phyloP scores from a whole-genome alignment of 2,888 invertebrate genomes.

The Cantharis rustica region DNA sequence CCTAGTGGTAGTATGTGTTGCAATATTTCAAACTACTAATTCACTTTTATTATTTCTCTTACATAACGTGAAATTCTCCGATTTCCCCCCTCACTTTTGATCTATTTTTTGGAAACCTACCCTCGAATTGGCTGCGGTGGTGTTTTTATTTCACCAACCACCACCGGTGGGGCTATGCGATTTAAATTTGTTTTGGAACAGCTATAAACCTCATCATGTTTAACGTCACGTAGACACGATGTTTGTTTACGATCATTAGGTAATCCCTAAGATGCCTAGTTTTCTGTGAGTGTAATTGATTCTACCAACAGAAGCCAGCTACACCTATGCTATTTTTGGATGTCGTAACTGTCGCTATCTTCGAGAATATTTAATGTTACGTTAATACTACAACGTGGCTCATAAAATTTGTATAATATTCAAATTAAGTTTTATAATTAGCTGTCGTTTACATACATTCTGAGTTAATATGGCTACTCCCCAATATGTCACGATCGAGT shows the following conservation, averaged over 20 bases:
- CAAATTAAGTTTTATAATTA: not conserved
- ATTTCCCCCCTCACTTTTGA: not conserved
- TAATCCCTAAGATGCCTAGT: not conserved
- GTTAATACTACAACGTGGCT: not conserved
- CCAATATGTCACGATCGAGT: not conserved
- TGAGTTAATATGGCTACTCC: not conserved
- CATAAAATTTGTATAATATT: not conserved
- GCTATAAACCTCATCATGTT: not conserved
- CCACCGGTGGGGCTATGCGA: too few species aligned
- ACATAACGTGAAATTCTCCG: not conserved
- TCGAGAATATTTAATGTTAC: not conserved
- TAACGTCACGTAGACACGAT: not conserved
- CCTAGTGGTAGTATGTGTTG: slow-evolving; percentile 6
- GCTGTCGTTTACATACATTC: not conserved
- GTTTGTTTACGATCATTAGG: not conserved
- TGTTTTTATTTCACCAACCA: too few species aligned
- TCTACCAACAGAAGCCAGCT: not conserved
- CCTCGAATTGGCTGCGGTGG: not conserved
- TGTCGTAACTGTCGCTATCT: not conserved
- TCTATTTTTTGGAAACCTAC: not conserved
- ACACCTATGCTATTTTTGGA: not conserved
- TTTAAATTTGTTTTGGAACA: too few species aligned
- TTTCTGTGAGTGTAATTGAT: not conserved
- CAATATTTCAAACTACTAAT: slow-evolving; percentile 4
- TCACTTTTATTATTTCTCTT: not conserved